These are phyloP conservation scores for Oceanodroma tethys DNA, from an alignment of 2,113 vertebrate species.

Conservation along the genomic window DNA sequence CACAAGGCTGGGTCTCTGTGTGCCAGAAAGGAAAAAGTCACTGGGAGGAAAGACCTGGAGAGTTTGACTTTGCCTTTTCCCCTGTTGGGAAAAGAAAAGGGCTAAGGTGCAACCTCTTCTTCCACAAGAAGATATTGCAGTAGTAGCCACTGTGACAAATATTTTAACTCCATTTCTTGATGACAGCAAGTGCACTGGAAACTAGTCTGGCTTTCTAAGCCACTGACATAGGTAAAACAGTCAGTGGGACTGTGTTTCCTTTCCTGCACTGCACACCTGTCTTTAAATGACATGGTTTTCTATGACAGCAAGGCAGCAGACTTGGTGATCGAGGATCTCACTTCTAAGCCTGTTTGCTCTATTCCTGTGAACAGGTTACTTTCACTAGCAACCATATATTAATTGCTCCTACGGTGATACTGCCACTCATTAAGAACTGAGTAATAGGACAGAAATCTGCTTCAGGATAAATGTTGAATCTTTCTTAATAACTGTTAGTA, in stretches of 20 bases:
- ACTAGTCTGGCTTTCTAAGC: not conserved
- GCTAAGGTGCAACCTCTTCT: not conserved
- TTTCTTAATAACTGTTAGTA: not conserved
- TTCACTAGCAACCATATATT: not conserved
- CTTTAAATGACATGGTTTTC: not conserved
- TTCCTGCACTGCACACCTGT: not conserved
- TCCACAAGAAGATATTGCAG: not conserved
- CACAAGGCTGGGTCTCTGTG: not conserved
- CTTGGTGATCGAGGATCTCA: rapidly evolving
- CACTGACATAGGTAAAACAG: not conserved
- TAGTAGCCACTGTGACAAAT: not conserved
- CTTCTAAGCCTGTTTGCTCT: not conserved
- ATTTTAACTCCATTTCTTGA: not conserved
- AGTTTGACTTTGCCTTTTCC: not conserved
- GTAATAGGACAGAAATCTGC: not conserved
- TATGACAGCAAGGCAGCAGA: not conserved
- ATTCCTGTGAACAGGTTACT: not conserved
- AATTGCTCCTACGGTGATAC: not conserved
- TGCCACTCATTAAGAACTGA: not conserved
- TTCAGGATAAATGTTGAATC: not conserved
- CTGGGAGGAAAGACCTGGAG: not conserved
- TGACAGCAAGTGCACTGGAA: not conserved
- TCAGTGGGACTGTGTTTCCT: rapidly evolving
- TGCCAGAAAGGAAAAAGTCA: not conserved
- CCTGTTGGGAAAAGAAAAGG: not conserved